These are phyloP conservation scores for Synergus umbraculus DNA, from an alignment of 2,888 invertebrate species.

Conservation along the genomic window DNA sequence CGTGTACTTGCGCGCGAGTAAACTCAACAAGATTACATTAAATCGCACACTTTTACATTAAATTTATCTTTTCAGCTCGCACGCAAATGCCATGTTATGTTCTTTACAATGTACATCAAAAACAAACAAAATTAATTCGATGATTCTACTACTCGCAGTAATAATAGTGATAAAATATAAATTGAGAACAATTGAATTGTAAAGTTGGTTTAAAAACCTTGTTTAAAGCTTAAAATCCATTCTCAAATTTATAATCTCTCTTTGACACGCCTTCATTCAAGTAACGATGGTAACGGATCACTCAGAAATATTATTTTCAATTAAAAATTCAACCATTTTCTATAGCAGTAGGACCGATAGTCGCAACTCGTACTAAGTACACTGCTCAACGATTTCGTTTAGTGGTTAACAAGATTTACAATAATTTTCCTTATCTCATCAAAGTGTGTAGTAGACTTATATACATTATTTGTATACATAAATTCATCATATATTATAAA, in stretches of 20 bases:
- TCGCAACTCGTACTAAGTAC: conserved; percentile 49
- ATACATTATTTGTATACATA: conserved; percentile 45
- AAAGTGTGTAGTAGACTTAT: conserved; percentile 43
- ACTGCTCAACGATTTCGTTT: conserved; percentile 55
- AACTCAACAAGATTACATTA: conserved; percentile 9
- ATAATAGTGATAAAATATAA: conserved; percentile 22
- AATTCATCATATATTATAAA: conserved; percentile 38
- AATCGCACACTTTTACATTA: not conserved
- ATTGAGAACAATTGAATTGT: conserved; percentile 12
- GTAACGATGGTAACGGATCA: conserved; percentile 15
- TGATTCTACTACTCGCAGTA: conserved; percentile 7
- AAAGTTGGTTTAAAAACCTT: conserved; percentile 18
- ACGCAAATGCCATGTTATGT: not conserved
- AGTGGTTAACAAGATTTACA: conserved; percentile 66
- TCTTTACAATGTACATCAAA: conserved; percentile 36
- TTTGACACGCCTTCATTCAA: not conserved
- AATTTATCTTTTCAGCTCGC: not conserved
- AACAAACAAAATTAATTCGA: conserved; percentile 5
- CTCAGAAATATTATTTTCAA: not conserved
- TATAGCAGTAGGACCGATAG: not conserved
- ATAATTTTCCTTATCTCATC: conserved; percentile 44
- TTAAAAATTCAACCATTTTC: not conserved
- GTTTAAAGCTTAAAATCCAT: conserved; percentile 25
- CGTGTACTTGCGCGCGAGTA: conserved; percentile 8
- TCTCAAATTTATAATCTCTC: not conserved